Base-by-base conservation (phyloP, 2,797 vertebrate genomes). In the Philypnodon macrostomus region DNA sequence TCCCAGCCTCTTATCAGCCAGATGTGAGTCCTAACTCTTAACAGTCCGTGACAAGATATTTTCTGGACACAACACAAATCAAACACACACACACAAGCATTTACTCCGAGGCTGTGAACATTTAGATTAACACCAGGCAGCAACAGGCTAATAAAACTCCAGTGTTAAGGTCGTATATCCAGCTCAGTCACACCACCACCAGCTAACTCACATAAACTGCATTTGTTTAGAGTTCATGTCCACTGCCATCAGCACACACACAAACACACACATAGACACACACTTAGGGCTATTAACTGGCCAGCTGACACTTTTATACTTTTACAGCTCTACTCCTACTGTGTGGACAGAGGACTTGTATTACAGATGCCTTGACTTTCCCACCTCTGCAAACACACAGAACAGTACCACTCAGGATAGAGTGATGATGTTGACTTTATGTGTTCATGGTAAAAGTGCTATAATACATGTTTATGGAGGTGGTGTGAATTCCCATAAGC, bases 221-320 rank as follows among this genome's bases (percentile, higher is more conserved):
- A 17, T 72, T 80, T 79, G 64, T 67, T 76, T 68, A 30, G 75
- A 75, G 83, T 73, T 85, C 69, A 84, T 11, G 63, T 68, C 73
- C 77, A 84, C 46, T 62, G 69, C 66, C 81, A 75, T 52, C 35
- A 2, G 52, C 64, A 62, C 56, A 46, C 31, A 18, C 48, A n/a
- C 56, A 38, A n/a, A 30, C 49, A 53, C 45, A 68, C 30, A 61
- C 36, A 44, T 53, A 61, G 2, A 61, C 55, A 70, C 49, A 63
- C 55, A 63, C 34, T 33, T 40, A 6, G 29, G 51, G 61, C 61
- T 71, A 75, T 85, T 81, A 80, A 60, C 51, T 4, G 11, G 36
- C 60, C 59, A 73, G 61, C 65, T 84, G 83, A 85, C 73, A 70
- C 69, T 65, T 85, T 79, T 85, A 85, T 53, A 67, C 64, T 62